A percentile compares a stretch with the other conserved stretches of the same genome.
phyloP scores from a whole-genome alignment of 2,113 vertebrate species.

The Puntigrus tetrazona region DNA sequence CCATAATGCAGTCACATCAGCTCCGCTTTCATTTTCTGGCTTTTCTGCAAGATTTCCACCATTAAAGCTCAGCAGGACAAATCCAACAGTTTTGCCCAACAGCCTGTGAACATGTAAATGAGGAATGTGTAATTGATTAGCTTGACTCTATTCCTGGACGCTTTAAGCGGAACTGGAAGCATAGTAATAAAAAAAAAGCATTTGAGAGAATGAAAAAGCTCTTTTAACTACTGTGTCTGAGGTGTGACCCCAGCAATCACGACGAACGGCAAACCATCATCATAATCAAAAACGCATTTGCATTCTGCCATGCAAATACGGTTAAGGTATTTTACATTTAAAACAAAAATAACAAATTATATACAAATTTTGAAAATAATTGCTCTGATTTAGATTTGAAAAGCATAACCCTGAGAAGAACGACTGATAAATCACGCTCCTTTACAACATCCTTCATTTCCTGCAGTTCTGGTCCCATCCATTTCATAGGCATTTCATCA shows the following conservation, averaged over 20 bases:
- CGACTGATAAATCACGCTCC: slow-evolving; percentile 7
- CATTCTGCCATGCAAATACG: background rate
- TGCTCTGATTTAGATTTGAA: background rate
- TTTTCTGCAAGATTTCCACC: slow-evolving; percentile 32
- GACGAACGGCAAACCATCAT: background rate
- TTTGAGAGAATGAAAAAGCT: slow-evolving; percentile 1
- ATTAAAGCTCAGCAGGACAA: slow-evolving; percentile 42
- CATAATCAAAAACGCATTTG: background rate
- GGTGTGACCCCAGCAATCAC: background rate
- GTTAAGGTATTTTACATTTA: background rate
- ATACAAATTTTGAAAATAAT: background rate
- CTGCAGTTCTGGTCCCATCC: background rate
- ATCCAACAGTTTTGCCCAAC: slow-evolving; percentile 49
- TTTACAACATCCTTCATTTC: slow-evolving; percentile 12
- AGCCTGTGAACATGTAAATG: slow-evolving; percentile 39
- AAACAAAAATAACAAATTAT: background rate
- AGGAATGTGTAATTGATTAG: slow-evolving; percentile 51
- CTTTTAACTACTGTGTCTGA: slow-evolving; percentile 14
- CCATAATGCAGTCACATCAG: background rate
- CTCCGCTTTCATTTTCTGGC: background rate
- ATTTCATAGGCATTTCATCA: slow-evolving; percentile 22
- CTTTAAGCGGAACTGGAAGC: slow-evolving; percentile 19
- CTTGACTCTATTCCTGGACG: slow-evolving; percentile 30
- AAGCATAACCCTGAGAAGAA: background rate
- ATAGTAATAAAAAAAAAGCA: background rate